phyloP scores from a whole-genome alignment of 2,888 invertebrate genomes.

The Pherbina coryleti region DNA sequence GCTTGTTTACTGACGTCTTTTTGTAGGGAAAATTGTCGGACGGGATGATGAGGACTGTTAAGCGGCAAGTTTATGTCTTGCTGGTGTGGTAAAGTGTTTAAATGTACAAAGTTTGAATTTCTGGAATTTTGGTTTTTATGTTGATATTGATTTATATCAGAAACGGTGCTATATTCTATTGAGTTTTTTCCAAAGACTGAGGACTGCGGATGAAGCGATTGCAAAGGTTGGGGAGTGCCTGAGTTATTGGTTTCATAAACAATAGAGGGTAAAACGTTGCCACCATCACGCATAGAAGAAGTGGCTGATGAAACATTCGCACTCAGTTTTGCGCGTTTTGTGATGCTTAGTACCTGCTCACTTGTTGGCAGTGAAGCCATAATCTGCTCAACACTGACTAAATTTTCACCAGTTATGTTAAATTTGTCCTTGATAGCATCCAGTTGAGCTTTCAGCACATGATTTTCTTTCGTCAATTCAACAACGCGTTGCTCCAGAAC shows the following conservation, averaged over 20 bases:
- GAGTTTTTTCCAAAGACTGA: not conserved
- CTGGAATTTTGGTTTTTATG: not conserved
- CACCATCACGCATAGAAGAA: not conserved
- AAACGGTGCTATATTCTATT: not conserved
- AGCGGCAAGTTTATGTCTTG: not conserved
- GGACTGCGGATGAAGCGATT: not conserved
- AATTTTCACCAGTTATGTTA: slow-evolving; percentile 87
- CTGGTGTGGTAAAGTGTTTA: not conserved
- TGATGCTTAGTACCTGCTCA: slow-evolving; percentile 86
- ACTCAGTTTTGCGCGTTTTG: slow-evolving; percentile 75
- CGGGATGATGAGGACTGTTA: not conserved
- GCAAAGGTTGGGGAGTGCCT: not conserved
- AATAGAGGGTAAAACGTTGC: not conserved
- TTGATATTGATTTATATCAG: not conserved
- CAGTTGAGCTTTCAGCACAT: slow-evolving; percentile 91
- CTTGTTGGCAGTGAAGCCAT: slow-evolving; percentile 86
- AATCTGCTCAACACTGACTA: slow-evolving; percentile 90
- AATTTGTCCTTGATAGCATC: slow-evolving; percentile 94
- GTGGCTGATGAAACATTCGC: not conserved
- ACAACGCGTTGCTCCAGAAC: slow-evolving; percentile 94
- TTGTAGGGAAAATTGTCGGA: slow-evolving; percentile 10
- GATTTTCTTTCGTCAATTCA: slow-evolving; percentile 95
- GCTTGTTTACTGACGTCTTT: not conserved
- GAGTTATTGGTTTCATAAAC: not conserved
- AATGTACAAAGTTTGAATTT: not conserved